Evolutionary conservation across 2,113 vertebrate genomes (phyloP).

Genomic region (Coturnix japonica): DNA sequence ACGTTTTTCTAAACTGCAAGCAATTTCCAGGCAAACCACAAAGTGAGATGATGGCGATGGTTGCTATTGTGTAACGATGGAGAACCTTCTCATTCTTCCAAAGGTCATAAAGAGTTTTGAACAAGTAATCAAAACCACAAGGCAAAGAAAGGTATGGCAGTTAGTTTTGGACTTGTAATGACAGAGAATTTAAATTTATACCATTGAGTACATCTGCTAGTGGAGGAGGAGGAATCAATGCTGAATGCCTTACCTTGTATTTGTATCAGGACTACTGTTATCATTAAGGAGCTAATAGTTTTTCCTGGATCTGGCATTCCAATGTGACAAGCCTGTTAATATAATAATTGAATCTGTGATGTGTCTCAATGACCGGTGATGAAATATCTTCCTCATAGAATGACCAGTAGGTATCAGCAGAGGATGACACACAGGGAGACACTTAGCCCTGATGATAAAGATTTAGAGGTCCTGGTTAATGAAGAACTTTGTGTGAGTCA

Average conservation of each 20-base stretch:
- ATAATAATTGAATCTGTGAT: neutral
- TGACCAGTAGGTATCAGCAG: accelerated
- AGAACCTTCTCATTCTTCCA: neutral
- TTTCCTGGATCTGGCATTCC: neutral
- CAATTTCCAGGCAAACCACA: slow-evolving; percentile 53
- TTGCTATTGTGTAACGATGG: neutral
- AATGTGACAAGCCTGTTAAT: neutral
- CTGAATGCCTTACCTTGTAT: neutral
- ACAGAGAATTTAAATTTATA: neutral
- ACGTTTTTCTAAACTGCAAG: slow-evolving; percentile 15
- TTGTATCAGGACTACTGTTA: neutral
- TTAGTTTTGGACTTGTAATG: neutral
- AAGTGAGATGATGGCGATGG: neutral
- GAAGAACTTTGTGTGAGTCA: too few relatives aligned
- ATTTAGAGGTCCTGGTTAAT: too few relatives aligned
- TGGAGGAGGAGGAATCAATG: neutral
- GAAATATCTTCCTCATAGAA: neutral
- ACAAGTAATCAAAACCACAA: slow-evolving; percentile 7
- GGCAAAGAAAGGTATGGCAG: neutral
- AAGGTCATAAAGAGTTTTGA: neutral
- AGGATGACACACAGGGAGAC: neutral
- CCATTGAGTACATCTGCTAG: neutral
- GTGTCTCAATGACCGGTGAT: accelerated
- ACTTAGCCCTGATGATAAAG: too few relatives aligned
- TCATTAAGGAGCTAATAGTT: neutral